Percentiles rank a stretch among this genome's conserved stretches.
Conservation (phyloP, 2,797 vertebrate genomes). For the Phoebastria nigripes region DNA sequence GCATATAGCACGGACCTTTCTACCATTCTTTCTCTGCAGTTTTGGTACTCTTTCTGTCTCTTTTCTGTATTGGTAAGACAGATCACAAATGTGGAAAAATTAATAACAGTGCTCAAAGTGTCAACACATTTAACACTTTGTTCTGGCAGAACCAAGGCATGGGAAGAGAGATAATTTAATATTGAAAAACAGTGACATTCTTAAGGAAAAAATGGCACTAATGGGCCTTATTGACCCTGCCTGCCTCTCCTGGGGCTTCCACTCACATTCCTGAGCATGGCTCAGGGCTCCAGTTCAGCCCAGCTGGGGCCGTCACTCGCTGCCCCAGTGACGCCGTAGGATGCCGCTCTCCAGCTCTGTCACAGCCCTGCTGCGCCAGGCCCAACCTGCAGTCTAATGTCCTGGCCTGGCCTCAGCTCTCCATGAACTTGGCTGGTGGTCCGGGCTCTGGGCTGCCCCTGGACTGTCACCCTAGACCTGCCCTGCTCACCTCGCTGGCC, state of each 20-base stretch:
- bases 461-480: not conserved
- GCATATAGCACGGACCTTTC: not conserved
- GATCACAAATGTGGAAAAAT: not conserved
- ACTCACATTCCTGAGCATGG: not conserved
- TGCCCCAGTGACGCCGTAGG: accelerated
- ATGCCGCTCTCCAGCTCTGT: not conserved
- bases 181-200: not conserved
- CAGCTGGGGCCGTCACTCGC: not conserved
- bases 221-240: not conserved
- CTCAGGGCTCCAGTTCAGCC: not conserved
- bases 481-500: not conserved
- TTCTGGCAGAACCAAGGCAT: not conserved
- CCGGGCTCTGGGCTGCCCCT: not conserved
- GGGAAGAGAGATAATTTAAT: not conserved
- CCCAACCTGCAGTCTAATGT: not conserved
- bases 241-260: not conserved
- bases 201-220: not conserved
- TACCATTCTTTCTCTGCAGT: not conserved
- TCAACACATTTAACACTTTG: not conserved
- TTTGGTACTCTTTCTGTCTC: not conserved
- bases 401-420: not conserved
- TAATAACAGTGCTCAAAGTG: not conserved
- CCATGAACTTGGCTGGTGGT: not conserved
- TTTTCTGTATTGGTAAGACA: not conserved
- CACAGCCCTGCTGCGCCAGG: not conserved